Evolutionary conservation across 1,140 invertebrate species (phyloP).

Genomic region (Theocolax elegans): DNA sequence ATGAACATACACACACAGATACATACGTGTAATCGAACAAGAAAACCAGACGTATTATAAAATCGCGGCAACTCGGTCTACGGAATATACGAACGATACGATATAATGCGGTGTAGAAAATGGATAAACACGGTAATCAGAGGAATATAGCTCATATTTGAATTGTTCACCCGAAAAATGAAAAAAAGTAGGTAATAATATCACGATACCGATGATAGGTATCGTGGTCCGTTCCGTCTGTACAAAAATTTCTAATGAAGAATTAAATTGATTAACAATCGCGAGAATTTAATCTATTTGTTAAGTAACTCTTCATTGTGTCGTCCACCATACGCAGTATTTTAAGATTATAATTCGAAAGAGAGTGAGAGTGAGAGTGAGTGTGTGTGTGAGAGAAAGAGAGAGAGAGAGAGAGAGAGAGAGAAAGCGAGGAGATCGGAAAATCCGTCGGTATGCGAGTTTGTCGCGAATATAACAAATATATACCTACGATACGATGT

Average conservation of each 20-base stretch:
- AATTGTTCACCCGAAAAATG: too few species aligned
- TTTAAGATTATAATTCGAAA: constrained; percentile 19
- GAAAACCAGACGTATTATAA: not conserved
- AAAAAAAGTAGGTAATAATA: not conserved
- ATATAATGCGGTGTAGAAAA: too few species aligned
- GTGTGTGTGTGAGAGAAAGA: not conserved
- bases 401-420: not conserved
- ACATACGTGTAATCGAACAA: constrained; percentile 7
- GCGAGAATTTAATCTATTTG: constrained; percentile 8
- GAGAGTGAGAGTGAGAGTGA: not conserved
- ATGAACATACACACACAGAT: too few species aligned
- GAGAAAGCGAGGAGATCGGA: not conserved
- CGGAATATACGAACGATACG: too few species aligned
- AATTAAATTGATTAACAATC: not conserved
- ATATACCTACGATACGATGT: constrained; percentile 2
- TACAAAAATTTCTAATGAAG: not conserved
- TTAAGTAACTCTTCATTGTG: constrained; percentile 8
- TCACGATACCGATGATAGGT: too few species aligned
- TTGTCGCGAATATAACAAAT: not conserved
- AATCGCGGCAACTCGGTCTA: not conserved
- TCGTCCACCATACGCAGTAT: constrained; percentile 20
- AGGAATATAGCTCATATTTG: too few species aligned
- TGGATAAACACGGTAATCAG: not conserved
- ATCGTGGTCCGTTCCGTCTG: constrained; percentile 21
- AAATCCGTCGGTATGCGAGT: constrained; percentile 22